Conservation (phyloP, 1,140 invertebrate genomes). For the Macrotrachela quadricornifera region DNA sequence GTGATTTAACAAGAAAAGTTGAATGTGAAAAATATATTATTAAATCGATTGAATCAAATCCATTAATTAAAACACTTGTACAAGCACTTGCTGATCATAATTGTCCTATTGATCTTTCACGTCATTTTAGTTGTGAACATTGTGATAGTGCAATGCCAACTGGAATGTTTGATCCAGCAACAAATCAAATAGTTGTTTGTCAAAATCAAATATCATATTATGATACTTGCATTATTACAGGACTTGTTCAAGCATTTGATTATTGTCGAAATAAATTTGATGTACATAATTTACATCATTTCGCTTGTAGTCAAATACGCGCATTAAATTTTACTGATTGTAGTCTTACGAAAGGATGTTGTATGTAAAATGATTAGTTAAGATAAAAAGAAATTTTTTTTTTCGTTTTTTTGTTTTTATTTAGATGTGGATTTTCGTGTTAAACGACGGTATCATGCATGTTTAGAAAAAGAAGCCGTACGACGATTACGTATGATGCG, state of each 20-base stretch:
- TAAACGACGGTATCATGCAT: too few relatives aligned
- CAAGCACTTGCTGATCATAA: conserved; percentile 20
- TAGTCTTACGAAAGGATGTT: too few relatives aligned
- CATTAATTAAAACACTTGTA: conserved; percentile 10
- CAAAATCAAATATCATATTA: conserved; percentile 41
- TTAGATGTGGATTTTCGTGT: too few relatives aligned
- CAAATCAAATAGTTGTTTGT: conserved; percentile 73
- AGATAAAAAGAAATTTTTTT: too few relatives aligned
- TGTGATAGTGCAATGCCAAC: conserved; percentile 51
- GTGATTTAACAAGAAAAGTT: conserved; percentile 22
- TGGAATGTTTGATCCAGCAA: conserved; percentile 69
- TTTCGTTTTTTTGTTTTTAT: too few relatives aligned
- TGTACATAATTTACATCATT: conserved; percentile 5
- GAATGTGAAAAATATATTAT: conserved; percentile 58
- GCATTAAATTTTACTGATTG: not conserved
- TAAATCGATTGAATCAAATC: conserved; percentile 39
- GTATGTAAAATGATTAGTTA: too few relatives aligned
- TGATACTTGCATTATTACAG: not conserved
- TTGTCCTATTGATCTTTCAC: conserved; percentile 52
- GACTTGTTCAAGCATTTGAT: conserved; percentile 7
- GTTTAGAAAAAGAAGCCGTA: conserved; percentile 50
- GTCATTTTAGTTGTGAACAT: conserved; percentile 74
- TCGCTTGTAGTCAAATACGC: conserved; percentile 7
- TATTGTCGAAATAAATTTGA: conserved; percentile 8
- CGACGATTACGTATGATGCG: conserved; percentile 56